Evolutionary conservation across 2,888 invertebrate species (phyloP), one percentile per base, ranked within the genome.

Genomic region (Xestoiulus laeticollis): DNA sequence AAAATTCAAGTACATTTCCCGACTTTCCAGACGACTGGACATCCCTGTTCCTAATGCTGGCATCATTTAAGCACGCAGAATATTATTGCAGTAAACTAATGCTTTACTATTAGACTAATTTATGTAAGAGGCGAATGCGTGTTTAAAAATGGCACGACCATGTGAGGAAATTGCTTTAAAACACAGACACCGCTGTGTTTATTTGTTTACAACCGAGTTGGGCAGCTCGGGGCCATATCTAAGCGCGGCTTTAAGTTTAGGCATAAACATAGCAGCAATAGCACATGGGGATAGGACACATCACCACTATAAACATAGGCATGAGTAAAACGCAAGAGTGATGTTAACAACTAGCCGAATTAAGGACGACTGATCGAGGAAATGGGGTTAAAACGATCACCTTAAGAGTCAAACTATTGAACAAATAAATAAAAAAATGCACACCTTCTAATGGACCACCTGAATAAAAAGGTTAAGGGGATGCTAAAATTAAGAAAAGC

Each of bases 131-230:
- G n/a, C n/a, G n/a, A 59, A 59, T 59, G 19, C 19, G 59, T 6
- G 59, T 59, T 59, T n/a, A 59, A 59, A 59, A 59, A 59, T 59
- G 59, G 59, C 59, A 59, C 59, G 59, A 59, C 59, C 59, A 38
- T 83, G 83, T 43, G 85, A 38, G 3, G 85, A 43, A 43, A 43
- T 85, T 12, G 44, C 38, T 22, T 85, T 44, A 22, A 85, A 85
- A 85, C 43, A 85, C 85, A 85, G 85, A 44, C 38, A 85, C 85
- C 85, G 85, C 85, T 38, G 44, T 44, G 85, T 85, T 85, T 85
- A 85, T 85, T 85, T 85, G 85, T 85, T 85, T 85, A 85, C 26
- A 38, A 44, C 85, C 43, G 44, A 85, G 44, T 43, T 38, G 85
- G 85, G 85, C 43, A 38, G 85, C 85, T 43, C 43, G 43, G 44